A percentile compares a stretch with the other conserved stretches of the same genome.
phyloP scores from a whole-genome alignment of 1,140 invertebrate genomes.

The Protaetia brevitarsis region DNA sequence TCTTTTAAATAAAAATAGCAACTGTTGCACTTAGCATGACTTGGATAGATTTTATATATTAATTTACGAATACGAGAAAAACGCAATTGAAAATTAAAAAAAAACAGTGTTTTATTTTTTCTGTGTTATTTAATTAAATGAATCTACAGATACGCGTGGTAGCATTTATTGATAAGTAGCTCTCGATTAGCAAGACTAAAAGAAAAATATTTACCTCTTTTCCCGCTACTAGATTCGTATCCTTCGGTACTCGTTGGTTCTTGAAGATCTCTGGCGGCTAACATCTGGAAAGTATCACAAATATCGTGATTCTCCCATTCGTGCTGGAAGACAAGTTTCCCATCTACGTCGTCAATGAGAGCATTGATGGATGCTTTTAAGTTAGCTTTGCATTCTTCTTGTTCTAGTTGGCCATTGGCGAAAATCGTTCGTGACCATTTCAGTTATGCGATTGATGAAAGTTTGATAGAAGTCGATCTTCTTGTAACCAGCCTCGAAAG shows the following conservation, averaged over 20 bases:
- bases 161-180: too few species aligned
- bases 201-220: too few species aligned
- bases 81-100: too few species aligned
- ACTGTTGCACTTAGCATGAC: too few species aligned
- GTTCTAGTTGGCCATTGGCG: conserved; percentile 52
- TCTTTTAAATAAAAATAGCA: too few species aligned
- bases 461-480: conserved; percentile 60
- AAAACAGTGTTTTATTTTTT: too few species aligned
- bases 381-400: conserved; percentile 50
- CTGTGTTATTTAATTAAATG: too few species aligned
- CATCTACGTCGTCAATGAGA: conserved; percentile 52
- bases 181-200: too few species aligned
- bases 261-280: conserved; percentile 57
- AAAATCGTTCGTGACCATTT: conserved; percentile 62
- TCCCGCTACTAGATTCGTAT: too few species aligned
- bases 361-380: conserved; percentile 50
- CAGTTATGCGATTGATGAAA: conserved; percentile 58
- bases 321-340: conserved; percentile 52
- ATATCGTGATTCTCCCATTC: conserved; percentile 60
- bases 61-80: too few species aligned
- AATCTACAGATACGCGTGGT: too few species aligned
- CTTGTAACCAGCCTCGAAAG: conserved; percentile 56
- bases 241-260: conserved; percentile 68
- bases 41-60: too few species aligned
- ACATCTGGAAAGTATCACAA: conserved; percentile 60